phyloP scores from a whole-genome alignment of 2,797 vertebrate genomes.

The Takifugu rubripes region DNA sequence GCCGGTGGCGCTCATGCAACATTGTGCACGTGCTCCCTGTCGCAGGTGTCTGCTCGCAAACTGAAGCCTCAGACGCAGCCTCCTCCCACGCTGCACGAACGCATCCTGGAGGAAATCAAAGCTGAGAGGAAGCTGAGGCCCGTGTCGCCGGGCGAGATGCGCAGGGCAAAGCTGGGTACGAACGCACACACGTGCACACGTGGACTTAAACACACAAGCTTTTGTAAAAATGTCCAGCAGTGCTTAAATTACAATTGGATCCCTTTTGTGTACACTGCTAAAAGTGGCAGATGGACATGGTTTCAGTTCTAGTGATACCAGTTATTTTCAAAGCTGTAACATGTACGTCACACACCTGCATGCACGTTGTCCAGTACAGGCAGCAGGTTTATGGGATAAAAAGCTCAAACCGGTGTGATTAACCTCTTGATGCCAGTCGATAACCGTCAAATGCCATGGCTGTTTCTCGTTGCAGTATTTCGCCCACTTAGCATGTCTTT shows the following conservation, averaged over 20 bases:
- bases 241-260: conserved; percentile 21
- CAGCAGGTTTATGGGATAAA: conserved; percentile 5
- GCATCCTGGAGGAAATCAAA: conserved; percentile 94
- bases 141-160: conserved; percentile 87
- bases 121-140: conserved; percentile 92
- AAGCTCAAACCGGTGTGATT: conserved; percentile 1
- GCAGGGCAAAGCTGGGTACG: conserved; percentile 86
- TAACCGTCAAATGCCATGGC: conserved; percentile 55
- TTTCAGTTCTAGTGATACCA: neutral
- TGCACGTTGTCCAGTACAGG: conserved; percentile 13
- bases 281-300: neutral
- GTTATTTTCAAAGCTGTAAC: conserved; percentile 19
- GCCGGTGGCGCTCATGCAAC: too few relatives aligned
- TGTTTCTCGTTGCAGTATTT: conserved; percentile 90
- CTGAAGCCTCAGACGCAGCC: conserved; percentile 88
- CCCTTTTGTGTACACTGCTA: neutral
- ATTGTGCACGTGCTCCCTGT: too few relatives aligned
- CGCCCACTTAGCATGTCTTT: conserved; percentile 97
- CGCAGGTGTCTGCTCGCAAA: too few relatives aligned
- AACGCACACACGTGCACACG: neutral
- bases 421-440: conserved; percentile 31
- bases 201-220: neutral
- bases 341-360: conserved; percentile 5
- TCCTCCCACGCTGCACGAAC: conserved; percentile 91
- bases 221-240: too few relatives aligned